Conservation (phyloP, 2,797 vertebrate species). For the Perodicticus potto region DNA sequence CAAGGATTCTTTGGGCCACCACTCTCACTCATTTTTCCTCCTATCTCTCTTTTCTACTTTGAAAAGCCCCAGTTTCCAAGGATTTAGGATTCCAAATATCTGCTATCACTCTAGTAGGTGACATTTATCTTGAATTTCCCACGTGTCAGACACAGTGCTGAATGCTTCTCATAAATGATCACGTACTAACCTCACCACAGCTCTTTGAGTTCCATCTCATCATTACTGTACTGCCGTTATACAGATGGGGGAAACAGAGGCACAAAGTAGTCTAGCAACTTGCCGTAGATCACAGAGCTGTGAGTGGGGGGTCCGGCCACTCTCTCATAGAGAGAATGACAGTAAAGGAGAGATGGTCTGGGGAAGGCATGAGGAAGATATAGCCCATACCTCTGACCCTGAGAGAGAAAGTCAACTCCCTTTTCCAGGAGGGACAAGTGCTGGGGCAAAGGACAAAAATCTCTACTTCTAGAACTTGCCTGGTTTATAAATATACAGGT, state of each 20-base stretch:
- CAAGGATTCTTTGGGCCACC: neutral
- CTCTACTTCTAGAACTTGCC: neutral
- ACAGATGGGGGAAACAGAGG: slow-evolving; percentile 33
- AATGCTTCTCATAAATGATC: neutral
- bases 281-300: slow-evolving; percentile 44
- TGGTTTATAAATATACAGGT: slow-evolving; percentile 43
- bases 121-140: slow-evolving; percentile 55
- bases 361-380: neutral
- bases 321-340: neutral
- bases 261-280: neutral
- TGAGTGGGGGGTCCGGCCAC: neutral
- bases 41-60: slow-evolving; percentile 46
- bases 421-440: neutral
- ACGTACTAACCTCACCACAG: slow-evolving; percentile 26
- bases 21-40: slow-evolving; percentile 9
- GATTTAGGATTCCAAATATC: slow-evolving; percentile 58
- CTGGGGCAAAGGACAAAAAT: neutral
- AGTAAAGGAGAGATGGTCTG: slow-evolving; percentile 20
- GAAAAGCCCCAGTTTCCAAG: slow-evolving; percentile 50
- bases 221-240: slow-evolving; percentile 27
- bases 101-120: neutral
- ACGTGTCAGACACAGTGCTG: neutral
- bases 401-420: slow-evolving; percentile 33
- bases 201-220: slow-evolving; percentile 43
- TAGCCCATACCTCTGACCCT: neutral